Evolutionary conservation across 2,888 invertebrate species (phyloP).

Genomic region (Lacanobia wlatinum): DNA sequence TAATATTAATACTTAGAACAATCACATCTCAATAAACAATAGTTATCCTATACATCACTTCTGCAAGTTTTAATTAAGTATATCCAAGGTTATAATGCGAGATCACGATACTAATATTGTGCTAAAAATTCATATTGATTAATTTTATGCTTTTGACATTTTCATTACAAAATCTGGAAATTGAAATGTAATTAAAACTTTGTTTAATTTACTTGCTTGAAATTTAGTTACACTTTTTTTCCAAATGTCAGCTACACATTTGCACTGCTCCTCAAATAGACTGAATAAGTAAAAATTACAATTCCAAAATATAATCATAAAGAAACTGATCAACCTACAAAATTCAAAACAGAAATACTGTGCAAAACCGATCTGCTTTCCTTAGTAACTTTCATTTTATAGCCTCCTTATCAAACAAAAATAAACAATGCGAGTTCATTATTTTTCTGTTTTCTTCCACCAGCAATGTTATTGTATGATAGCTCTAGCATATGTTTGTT

Average conservation of each 20-base stretch:
- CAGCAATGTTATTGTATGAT: conserved; percentile 32
- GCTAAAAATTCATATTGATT: conserved; percentile 27
- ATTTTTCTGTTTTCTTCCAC: conserved; percentile 39
- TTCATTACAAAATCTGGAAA: conserved; percentile 7
- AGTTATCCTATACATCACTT: conserved; percentile 41
- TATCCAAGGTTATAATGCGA: conserved; percentile 42
- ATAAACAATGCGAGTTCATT: conserved; percentile 27
- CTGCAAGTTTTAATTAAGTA: conserved; percentile 36
- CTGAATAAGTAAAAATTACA: conserved; percentile 6
- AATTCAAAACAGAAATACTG: neutral
- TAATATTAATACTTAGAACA: conserved; percentile 58
- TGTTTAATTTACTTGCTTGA: conserved; percentile 18
- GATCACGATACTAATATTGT: conserved; percentile 50
- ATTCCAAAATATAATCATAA: neutral
- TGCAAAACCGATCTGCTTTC: conserved; percentile 4
- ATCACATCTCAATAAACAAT: conserved; percentile 51
- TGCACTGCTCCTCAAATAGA: neutral
- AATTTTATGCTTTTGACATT: conserved; percentile 18
- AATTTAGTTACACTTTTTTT: neutral
- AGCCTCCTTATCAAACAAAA: conserved; percentile 50
- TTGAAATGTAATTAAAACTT: conserved; percentile 23
- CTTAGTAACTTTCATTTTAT: conserved; percentile 41
- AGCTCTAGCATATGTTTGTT: conserved; percentile 28
- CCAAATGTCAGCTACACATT: too few relatives aligned
- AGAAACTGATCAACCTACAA: conserved; percentile 6